phyloP scores from a whole-genome alignment of 2,888 invertebrate genomes.

The Tolmerus cingulatus region DNA sequence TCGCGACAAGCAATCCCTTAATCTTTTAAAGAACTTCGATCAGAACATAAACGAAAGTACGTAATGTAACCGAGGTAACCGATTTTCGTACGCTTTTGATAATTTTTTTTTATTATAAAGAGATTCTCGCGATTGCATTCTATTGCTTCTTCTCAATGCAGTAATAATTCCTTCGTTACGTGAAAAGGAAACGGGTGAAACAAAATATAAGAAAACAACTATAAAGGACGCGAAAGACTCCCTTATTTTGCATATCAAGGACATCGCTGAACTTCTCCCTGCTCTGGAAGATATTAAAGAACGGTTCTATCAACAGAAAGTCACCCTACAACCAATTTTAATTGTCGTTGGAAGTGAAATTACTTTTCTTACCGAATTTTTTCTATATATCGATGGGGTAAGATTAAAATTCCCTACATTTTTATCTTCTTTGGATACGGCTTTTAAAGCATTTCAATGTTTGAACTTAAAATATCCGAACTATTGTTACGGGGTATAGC shows the following conservation, averaged over 20 bases:
- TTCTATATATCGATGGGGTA: conserved; percentile 1
- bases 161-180: conserved; percentile 1
- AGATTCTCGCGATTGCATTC: conserved; percentile 23
- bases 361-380: background rate
- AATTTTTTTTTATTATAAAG: background rate
- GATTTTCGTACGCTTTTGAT: background rate
- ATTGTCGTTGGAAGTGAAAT: background rate
- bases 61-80: background rate
- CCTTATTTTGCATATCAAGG: background rate
- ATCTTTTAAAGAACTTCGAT: background rate
- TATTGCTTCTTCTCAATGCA: background rate
- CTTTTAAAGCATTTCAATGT: conserved; percentile 33
- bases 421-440: background rate
- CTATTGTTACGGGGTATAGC: conserved; percentile 1
- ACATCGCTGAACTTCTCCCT: background rate
- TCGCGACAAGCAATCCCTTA: background rate
- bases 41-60: background rate
- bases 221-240: conserved; percentile 5
- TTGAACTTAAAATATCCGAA: conserved; percentile 27
- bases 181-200: background rate
- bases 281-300: background rate
- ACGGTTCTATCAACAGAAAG: background rate
- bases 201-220: background rate
- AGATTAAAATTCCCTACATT: background rate
- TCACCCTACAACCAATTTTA: background rate